Evolutionary conservation across 2,888 invertebrate genomes (phyloP).

Genomic region (Trissonchulus latispiculum): DNA sequence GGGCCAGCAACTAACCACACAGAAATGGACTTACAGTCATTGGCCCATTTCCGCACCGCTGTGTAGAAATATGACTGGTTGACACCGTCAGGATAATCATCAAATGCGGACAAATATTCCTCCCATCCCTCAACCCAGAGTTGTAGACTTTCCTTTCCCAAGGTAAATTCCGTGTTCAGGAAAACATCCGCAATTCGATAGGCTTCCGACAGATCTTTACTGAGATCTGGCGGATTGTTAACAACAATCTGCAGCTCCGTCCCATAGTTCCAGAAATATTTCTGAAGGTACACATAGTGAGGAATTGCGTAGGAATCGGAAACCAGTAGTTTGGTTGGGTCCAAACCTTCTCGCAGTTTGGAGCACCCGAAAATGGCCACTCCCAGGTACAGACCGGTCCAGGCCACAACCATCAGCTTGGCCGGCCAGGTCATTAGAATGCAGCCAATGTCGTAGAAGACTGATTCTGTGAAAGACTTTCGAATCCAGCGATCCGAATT

Average conservation of each 20-base stretch:
- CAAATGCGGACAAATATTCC: too few species aligned
- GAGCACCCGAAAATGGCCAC: not conserved
- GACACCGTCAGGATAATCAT: too few species aligned
- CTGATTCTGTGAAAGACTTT: not conserved
- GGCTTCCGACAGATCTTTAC: constrained; percentile 20
- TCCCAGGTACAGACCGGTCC: not conserved
- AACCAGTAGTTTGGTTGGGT: constrained; percentile 1
- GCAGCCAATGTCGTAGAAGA: not conserved
- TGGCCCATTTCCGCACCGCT: too few species aligned
- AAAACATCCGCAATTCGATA: constrained; percentile 57
- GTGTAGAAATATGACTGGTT: too few species aligned
- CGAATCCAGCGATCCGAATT: too few species aligned
- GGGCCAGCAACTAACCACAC: too few species aligned
- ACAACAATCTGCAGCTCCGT: constrained; percentile 32
- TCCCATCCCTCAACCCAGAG: not conserved
- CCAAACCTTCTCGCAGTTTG: constrained; percentile 6
- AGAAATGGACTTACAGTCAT: too few species aligned
- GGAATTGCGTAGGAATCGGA: constrained; percentile 5
- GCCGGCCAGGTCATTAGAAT: not conserved
- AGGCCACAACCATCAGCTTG: not conserved
- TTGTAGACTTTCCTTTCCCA: not conserved
- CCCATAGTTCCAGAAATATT: not conserved
- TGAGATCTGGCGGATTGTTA: constrained; percentile 39
- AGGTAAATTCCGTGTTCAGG: not conserved
- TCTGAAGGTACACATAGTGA: not conserved